Base-by-base conservation (phyloP, 2,113 vertebrate genomes). In the Oreochromis spilurus region DNA sequence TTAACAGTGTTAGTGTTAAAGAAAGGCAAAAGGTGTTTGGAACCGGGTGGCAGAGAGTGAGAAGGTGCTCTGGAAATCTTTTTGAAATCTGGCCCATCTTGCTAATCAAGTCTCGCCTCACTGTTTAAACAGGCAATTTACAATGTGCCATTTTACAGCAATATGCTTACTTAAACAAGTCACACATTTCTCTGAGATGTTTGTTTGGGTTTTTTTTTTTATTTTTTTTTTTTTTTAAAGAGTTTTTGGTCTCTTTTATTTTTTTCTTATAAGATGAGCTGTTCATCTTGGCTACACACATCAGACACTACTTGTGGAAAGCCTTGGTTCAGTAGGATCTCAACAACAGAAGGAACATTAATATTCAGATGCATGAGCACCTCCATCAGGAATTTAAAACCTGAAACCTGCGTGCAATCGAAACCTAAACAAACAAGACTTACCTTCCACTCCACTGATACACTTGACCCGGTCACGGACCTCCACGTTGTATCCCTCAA, bases 401-500 rank as follows among this genome's bases (percentile, higher is more conserved):
- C 24, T 77, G 45, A 50, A 50, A 77, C 26, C 48, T 52, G 43
- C 0, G 6, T n/a, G 45, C 6, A 50, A 29, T 31, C 16, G 2
- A 24, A 24, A 43, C 9, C 21, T 34, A 21, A 50, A 55, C 2
- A 26, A 58, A 1, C 52, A 84, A 11, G 12, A 92, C 97, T 48
- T 85, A 99, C 99, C 99, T 97, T 99, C 99, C 34, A 99, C 96
- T 2, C 98, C 99, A 80, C 99, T 99, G 87, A 99, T 99, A 89
- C 99, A 99, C 93, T 99, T 99, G 86, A 99, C 99, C 57, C 99
- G 92, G 94, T 99, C 99, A 0, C 99, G 96, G 31, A 99, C 98
- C 91, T 99, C 99, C 52, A 99, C 99, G 4, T 99, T 99, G 96
- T 99, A 99, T 11, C 98, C 98, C 93, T 99, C 99, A 16, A 99